Base-by-base conservation (phyloP, 1,140 invertebrate species). In the Drosophila parvula region DNA sequence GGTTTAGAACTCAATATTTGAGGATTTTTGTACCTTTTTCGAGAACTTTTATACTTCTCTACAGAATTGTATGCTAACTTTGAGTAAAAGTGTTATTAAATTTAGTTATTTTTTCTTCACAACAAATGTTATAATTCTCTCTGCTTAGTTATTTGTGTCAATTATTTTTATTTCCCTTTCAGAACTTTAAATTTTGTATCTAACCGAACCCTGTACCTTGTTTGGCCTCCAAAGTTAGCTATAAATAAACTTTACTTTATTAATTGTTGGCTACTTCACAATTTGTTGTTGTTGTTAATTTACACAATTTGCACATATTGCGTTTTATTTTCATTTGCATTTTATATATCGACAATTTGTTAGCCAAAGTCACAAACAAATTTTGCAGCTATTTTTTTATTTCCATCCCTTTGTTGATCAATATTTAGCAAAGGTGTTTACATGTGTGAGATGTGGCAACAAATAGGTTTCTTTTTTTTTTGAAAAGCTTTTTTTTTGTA, bases 391-490 rank as follows among this genome's bases (percentile, higher is more conserved):
- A 28, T 51, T 40, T 50, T 38, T 32, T 38, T 32, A 50, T 32
- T 44, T 43, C 57, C 22, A 22, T 48, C 56, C 9, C n/a, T 51
- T 41, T 51, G 22, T 62, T 22, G 30, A 57, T 77, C 75, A 77
- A 77, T 77, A 77, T 77, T 78, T 78, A 62, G 50, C 50, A 60
- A 55, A 68, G 48, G 47, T 55, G 44, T 77, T 76, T 40, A 50
- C 50, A 63, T 62, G 40, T 36, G 36, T 11, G 64, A 69, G 44
- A 45, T 63, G 57, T 63, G 55, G 40, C 57, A 71, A 64, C 58
- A 55, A 68, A 69, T 59, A 34, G 50, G 28, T 57, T 59, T n/a
- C 6, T 63, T 64, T 74, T 22, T 30, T 40, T 32, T 41, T 58
- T 69, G 58, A 58, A 44, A 50, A 47, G 22, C n/a, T n/a, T 43